Conservation (phyloP, 2,797 vertebrate genomes). For the Falco peregrinus region DNA sequence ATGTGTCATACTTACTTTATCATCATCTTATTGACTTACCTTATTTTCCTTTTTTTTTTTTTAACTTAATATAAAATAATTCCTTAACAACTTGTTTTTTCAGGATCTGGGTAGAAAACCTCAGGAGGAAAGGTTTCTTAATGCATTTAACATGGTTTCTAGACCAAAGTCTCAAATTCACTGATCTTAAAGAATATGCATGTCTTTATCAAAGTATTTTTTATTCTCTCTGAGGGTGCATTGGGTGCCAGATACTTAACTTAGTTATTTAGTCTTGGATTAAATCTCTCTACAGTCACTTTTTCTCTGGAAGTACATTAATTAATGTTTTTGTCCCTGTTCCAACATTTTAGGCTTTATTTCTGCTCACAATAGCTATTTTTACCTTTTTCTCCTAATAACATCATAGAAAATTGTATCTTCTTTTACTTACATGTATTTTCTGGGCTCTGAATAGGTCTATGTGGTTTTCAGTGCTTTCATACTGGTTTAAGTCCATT, state of each 20-base stretch:
- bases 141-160: background rate
- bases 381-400: background rate
- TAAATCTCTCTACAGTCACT: background rate
- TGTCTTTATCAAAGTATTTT: background rate
- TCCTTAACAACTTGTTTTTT: background rate
- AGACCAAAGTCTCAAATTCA: background rate
- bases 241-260: background rate
- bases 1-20: background rate
- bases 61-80: background rate
- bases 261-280: background rate
- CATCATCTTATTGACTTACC: background rate
- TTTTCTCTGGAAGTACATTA: background rate
- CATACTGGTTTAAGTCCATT: background rate
- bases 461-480: background rate
- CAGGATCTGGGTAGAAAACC: background rate
- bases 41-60: background rate
- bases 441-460: background rate
- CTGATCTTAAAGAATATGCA: background rate
- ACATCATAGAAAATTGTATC: background rate
- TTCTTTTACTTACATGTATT: background rate
- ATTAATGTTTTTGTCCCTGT: background rate
- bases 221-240: background rate
- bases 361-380: background rate
- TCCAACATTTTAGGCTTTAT: background rate
- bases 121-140: background rate